phyloP scores from a whole-genome alignment of 1,140 invertebrate genomes.

The Adoxophyes honmai region DNA sequence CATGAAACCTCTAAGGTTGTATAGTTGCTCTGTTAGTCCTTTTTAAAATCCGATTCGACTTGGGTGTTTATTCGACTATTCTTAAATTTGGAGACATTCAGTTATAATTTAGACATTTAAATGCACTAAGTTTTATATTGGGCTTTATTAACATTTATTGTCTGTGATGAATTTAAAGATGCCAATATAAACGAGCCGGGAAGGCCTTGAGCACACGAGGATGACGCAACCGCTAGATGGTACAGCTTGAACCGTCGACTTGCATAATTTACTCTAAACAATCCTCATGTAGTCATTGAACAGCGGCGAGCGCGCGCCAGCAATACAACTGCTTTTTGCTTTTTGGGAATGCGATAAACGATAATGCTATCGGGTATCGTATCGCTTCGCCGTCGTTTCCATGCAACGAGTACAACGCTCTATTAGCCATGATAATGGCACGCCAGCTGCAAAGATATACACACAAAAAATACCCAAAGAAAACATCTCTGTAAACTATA shows the following conservation, averaged over 20 bases:
- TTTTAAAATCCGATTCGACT: no score
- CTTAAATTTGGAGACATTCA: no score
- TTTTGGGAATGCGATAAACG: neutral
- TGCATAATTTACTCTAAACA: slow-evolving; percentile 17
- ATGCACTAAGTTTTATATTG: no score
- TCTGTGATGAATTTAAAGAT: slow-evolving; percentile 17
- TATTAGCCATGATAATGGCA: slow-evolving; percentile 12
- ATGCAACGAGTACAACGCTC: neutral
- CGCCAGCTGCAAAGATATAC: slow-evolving; percentile 4
- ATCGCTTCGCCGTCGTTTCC: neutral
- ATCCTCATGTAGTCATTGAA: slow-evolving; percentile 5
- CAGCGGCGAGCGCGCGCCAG: neutral
- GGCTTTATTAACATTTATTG: neutral
- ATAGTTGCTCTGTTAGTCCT: no score
- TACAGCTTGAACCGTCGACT: slow-evolving; percentile 19
- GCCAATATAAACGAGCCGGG: slow-evolving; percentile 14
- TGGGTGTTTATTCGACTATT: no score
- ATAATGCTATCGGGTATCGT: slow-evolving; percentile 9
- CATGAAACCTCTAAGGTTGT: no score
- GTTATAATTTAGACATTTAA: no score
- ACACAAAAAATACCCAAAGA: slow-evolving; percentile 21
- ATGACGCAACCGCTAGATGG: slow-evolving; percentile 39
- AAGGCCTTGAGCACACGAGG: neutral
- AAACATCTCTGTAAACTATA: slow-evolving; percentile 28
- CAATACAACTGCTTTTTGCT: slow-evolving; percentile 2